Evolutionary conservation across 2,888 invertebrate genomes (phyloP).

Genomic region (Amiota mariae): DNA sequence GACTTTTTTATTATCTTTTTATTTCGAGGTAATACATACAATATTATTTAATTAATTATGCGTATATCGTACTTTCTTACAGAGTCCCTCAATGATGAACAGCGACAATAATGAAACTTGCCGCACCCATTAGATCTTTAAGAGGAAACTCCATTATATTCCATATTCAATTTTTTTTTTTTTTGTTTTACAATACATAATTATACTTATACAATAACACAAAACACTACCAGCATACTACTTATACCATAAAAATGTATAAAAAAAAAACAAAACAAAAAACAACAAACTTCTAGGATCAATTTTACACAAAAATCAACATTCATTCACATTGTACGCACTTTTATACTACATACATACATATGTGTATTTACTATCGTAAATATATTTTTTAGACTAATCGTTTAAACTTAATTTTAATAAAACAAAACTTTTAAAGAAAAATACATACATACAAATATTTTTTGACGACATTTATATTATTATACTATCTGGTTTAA

Average conservation of each 20-base stretch:
- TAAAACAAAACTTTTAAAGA: not conserved
- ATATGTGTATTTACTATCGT: not conserved
- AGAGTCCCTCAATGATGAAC: constrained; percentile 52
- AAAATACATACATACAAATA: not conserved
- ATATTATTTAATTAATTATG: constrained; percentile 12
- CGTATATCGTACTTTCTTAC: constrained; percentile 46
- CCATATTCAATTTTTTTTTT: constrained; percentile 1
- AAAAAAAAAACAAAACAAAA: not conserved
- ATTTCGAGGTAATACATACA: not conserved
- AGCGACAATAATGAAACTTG: constrained; percentile 46
- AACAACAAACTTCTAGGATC: not conserved
- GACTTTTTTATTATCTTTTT: not conserved
- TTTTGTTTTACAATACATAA: not conserved
- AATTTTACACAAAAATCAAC: not conserved
- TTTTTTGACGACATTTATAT: not conserved
- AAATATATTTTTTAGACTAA: not conserved
- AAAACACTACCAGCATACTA: not conserved
- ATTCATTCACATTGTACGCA: no score
- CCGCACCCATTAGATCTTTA: not conserved
- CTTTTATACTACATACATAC: not conserved
- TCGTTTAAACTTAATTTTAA: not conserved
- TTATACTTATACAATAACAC: not conserved
- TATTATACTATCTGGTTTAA: no score
- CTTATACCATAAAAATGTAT: not conserved
- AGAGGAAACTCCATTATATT: not conserved